Percentiles rank a stretch among this genome's conserved stretches.
phyloP scores from a whole-genome alignment of 2,113 vertebrate genomes.

The Chaetodon trifascialis region DNA sequence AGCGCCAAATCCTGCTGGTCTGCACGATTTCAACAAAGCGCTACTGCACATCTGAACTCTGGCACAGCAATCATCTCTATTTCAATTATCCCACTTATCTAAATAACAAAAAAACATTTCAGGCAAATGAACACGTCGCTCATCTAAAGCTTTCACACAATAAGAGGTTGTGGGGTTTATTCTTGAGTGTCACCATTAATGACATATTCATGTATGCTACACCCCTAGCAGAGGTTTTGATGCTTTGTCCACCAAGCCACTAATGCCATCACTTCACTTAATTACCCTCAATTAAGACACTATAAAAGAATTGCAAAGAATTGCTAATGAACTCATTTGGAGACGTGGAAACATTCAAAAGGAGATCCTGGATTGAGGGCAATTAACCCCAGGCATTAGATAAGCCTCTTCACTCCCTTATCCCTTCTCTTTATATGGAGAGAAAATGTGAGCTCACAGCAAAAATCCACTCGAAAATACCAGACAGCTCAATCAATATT shows the following conservation, averaged over 20 bases:
- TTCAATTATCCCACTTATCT: conserved; percentile 78
- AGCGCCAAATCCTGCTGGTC: conserved; percentile 44
- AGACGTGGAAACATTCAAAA: conserved; percentile 75
- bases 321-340: conserved; percentile 84
- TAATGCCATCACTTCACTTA: conserved; percentile 83
- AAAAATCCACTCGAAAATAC: conserved; percentile 29
- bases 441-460: conserved; percentile 44
- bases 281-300: conserved; percentile 84
- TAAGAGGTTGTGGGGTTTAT: conserved; percentile 60
- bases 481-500: conserved; percentile 43
- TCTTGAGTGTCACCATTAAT: conserved; percentile 76
- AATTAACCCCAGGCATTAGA: conserved; percentile 77
- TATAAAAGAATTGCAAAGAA: conserved; percentile 82
- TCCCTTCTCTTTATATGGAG: neutral
- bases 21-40: conserved; percentile 40
- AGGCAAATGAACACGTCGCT: conserved; percentile 60
- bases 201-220: conserved; percentile 76
- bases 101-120: conserved; percentile 74
- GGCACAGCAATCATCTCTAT: conserved; percentile 29
- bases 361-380: conserved; percentile 71
- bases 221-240: conserved; percentile 70
- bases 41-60: conserved; percentile 58
- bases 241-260: conserved; percentile 78
- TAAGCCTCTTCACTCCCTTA: conserved; percentile 51
- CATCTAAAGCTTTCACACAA: conserved; percentile 67